Conservation (phyloP, 2,888 invertebrate species). For the Phyllotreta cruciferae region DNA sequence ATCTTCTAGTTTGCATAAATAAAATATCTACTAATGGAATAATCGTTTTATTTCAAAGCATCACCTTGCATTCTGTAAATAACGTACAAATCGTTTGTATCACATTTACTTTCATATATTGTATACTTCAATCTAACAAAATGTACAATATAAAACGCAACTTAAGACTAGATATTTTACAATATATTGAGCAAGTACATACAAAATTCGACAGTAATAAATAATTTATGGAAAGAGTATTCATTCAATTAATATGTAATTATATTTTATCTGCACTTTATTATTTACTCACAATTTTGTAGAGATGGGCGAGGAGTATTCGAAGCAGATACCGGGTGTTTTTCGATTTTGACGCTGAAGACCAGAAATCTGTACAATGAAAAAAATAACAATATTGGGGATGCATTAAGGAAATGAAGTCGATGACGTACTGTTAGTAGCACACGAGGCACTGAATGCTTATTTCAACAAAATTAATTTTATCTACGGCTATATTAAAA, state of each 20-base stretch:
- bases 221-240: conserved; percentile 12
- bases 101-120: conserved; percentile 17
- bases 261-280: conserved; percentile 4
- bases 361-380: conserved; percentile 41
- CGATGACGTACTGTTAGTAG: conserved; percentile 1
- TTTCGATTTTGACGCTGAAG: conserved; percentile 40
- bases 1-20: no score
- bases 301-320: conserved; percentile 46
- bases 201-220: conserved; percentile 1
- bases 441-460: neutral
- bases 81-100: conserved; percentile 1
- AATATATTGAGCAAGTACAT: conserved; percentile 16
- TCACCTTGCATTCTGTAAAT: neutral
- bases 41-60: no score
- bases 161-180: conserved; percentile 20
- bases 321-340: conserved; percentile 41
- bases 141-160: conserved; percentile 15
- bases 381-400: conserved; percentile 12
- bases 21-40: no score
- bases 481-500: no score
- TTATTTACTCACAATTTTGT: conserved; percentile 40
- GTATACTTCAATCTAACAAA: conserved; percentile 10
- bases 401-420: no score
- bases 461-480: no score
- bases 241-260: conserved; percentile 10